Percentiles rank a stretch among this genome's conserved stretches.
These are phyloP conservation scores for Himalopsyche anomala DNA, from an alignment of 2,888 invertebrate genomes.

Conservation along the genomic window DNA sequence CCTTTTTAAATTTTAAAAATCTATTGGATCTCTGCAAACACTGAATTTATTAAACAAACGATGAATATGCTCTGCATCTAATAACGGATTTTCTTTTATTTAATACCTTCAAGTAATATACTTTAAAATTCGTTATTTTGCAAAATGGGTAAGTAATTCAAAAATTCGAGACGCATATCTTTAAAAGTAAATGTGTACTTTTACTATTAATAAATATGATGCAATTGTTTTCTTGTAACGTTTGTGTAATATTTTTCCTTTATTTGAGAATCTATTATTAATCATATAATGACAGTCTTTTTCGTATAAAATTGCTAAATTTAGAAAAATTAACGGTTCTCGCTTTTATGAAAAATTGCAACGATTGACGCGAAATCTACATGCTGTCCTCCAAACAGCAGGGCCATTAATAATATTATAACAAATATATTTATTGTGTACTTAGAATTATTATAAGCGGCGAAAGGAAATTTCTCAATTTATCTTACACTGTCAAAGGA, in stretches of 20 bases:
- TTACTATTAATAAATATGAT: too few species aligned
- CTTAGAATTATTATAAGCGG: constrained; percentile 51
- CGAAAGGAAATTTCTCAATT: constrained; percentile 59
- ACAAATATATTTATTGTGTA: constrained; percentile 46
- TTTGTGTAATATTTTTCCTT: background rate
- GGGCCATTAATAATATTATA: constrained; percentile 26
- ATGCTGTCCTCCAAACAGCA: constrained; percentile 34
- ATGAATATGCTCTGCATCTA: too few species aligned
- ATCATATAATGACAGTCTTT: background rate
- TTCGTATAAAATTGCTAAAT: background rate
- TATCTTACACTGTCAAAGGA: constrained; percentile 47
- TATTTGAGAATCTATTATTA: constrained; percentile 10
- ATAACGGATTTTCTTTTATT: too few species aligned
- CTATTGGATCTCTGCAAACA: too few species aligned
- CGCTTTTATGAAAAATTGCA: constrained; percentile 35
- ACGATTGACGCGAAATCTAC: constrained; percentile 4
- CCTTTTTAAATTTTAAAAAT: too few species aligned
- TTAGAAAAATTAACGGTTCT: background rate
- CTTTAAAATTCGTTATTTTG: too few species aligned
- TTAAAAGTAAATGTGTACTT: too few species aligned
- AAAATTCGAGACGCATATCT: too few species aligned
- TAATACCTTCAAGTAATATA: too few species aligned
- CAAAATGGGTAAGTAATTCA: too few species aligned
- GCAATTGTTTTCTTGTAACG: too few species aligned
- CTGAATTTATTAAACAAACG: too few species aligned